Evolutionary conservation across 2,888 invertebrate genomes (phyloP).

Genomic region (Trissoscelio sp.): DNA sequence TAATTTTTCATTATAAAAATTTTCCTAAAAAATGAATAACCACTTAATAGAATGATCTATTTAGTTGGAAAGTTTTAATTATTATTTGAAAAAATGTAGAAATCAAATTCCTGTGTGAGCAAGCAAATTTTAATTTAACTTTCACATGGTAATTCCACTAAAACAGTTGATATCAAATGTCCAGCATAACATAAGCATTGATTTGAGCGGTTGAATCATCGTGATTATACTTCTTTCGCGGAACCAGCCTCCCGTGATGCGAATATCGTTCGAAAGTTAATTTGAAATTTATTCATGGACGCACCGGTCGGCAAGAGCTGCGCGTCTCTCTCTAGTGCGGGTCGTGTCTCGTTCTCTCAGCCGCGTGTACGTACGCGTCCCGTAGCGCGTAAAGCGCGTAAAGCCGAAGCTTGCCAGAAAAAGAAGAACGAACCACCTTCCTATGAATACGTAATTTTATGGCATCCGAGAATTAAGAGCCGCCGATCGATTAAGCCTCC

Average conservation of each 20-base stretch:
- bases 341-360: constrained; percentile 2
- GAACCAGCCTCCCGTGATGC: constrained; percentile 71
- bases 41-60: too few species aligned
- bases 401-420: constrained; percentile 47
- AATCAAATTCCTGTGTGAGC: too few species aligned
- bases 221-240: constrained; percentile 71
- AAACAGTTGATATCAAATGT: too few species aligned
- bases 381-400: constrained; percentile 59
- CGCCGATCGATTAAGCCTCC: constrained; percentile 72
- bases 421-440: constrained; percentile 67
- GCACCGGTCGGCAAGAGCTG: constrained; percentile 53
- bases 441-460: constrained; percentile 81
- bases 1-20: too few species aligned
- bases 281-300: constrained; percentile 82
- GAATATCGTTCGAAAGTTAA: constrained; percentile 78
- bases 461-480: constrained; percentile 77
- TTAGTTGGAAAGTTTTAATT: too few species aligned
- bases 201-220: too few species aligned
- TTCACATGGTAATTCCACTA: too few species aligned
- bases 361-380: constrained; percentile 31
- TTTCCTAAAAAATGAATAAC: too few species aligned
- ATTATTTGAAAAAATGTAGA: too few species aligned
- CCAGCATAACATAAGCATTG: neutral
- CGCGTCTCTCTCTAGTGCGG: constrained; percentile 4
- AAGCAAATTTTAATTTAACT: too few species aligned